These are phyloP conservation scores for Trachelipus rathkii DNA, from an alignment of 1,140 invertebrate genomes.

Conservation along the genomic window DNA sequence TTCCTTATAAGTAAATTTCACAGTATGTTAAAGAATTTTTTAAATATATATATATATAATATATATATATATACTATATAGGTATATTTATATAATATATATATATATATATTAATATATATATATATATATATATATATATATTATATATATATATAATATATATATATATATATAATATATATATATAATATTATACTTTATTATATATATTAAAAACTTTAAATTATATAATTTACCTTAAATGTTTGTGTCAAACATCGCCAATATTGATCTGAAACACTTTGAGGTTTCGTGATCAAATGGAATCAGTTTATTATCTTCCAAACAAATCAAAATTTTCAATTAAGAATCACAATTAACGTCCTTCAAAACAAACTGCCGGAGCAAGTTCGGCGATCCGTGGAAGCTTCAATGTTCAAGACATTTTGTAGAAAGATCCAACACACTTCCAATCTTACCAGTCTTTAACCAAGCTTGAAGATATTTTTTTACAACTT, in stretches of 20 bases:
- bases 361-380: constrained; percentile 51
- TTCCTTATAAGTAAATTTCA: too few relatives aligned
- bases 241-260: constrained; percentile 56
- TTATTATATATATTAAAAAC: too few relatives aligned
- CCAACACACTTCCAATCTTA: constrained; percentile 59
- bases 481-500: constrained; percentile 40
- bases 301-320: constrained; percentile 56
- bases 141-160: too few relatives aligned
- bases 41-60: too few relatives aligned
- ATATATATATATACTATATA: too few relatives aligned
- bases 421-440: constrained; percentile 59
- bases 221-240: constrained; percentile 36
- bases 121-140: too few relatives aligned
- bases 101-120: too few relatives aligned
- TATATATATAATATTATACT: too few relatives aligned
- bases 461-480: constrained; percentile 61
- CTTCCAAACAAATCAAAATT: constrained; percentile 51
- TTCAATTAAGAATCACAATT: constrained; percentile 46
- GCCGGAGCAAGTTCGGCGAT: constrained; percentile 50
- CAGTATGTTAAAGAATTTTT: too few relatives aligned
- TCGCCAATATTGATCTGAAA: constrained; percentile 62
- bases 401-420: constrained; percentile 57
- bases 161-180: too few relatives aligned
- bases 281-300: constrained; percentile 56
- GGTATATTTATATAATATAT: too few relatives aligned